Percentiles rank a stretch among this genome's conserved stretches.
Evolutionary conservation across 2,113 vertebrate genomes (phyloP).

Genomic region (Equus przewalskii): DNA sequence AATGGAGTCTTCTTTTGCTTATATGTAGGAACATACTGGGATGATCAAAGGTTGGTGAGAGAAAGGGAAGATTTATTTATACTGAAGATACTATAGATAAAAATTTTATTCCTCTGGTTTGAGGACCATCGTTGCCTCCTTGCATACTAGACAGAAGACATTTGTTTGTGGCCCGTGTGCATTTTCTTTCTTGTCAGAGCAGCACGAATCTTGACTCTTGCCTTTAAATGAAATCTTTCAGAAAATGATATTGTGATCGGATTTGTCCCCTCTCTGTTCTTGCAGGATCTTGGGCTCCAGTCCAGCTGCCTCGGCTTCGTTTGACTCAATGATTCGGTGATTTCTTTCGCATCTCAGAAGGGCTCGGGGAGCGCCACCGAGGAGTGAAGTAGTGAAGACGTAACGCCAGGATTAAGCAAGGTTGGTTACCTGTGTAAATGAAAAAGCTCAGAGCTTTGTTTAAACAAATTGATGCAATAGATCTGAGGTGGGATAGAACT

Average conservation of each 20-base stretch:
- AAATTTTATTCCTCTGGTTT: background rate
- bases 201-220: background rate
- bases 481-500: slow-evolving; percentile 56
- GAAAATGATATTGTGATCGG: background rate
- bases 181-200: slow-evolving; percentile 38
- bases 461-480: slow-evolving; percentile 67
- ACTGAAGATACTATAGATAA: background rate
- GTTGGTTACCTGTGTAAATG: slow-evolving; percentile 76
- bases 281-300: background rate
- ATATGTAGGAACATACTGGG: background rate
- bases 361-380: background rate
- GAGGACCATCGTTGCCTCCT: background rate
- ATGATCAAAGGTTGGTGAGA: background rate
- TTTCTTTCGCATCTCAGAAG: background rate
- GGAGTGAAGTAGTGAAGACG: background rate
- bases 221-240: background rate
- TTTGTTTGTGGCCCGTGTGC: background rate
- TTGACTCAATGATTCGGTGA: background rate
- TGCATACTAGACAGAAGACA: background rate
- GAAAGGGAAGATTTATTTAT: background rate
- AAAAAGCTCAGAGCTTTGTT: slow-evolving; percentile 65
- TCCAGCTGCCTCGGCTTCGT: background rate
- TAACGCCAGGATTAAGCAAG: slow-evolving; percentile 56
- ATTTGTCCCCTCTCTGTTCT: background rate
- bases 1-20: background rate